Percentiles rank a stretch among this genome's conserved stretches.
These are phyloP conservation scores for Anabas testudineus DNA, from an alignment of 2,797 vertebrate genomes.

Conservation along the genomic window DNA sequence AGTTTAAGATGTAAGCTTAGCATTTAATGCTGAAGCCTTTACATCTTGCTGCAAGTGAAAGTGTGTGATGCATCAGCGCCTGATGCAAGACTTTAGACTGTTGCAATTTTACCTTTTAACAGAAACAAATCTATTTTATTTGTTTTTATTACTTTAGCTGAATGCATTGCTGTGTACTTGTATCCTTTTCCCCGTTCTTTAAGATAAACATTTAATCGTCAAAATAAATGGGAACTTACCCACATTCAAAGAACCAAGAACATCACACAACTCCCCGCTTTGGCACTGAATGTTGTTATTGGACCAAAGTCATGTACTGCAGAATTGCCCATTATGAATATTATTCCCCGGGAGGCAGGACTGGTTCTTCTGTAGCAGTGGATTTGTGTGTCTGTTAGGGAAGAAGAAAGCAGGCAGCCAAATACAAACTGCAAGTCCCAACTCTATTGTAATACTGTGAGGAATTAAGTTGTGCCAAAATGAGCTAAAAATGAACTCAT, in stretches of 20 bases:
- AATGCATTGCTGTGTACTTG: not conserved
- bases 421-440: constrained; percentile 41
- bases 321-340: constrained; percentile 24
- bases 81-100: not conserved
- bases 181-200: not conserved
- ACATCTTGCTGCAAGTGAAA: not conserved
- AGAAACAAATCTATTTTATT: not conserved
- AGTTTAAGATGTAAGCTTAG: not conserved
- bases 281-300: constrained; percentile 25
- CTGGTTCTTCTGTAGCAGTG: constrained; percentile 28
- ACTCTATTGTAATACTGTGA: constrained; percentile 47
- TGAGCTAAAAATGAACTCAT: constrained; percentile 59
- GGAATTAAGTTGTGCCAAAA: constrained; percentile 49
- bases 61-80: not conserved
- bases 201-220: constrained; percentile 3
- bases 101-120: not conserved
- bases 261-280: constrained; percentile 11
- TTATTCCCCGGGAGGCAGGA: constrained; percentile 8
- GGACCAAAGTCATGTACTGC: constrained; percentile 29
- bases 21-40: not conserved
- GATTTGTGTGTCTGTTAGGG: constrained; percentile 46
- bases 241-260: not conserved
- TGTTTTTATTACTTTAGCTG: not conserved
- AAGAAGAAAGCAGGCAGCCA: constrained; percentile 36
- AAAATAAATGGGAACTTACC: not conserved